Conservation (phyloP, 2,797 vertebrate species). For the Pseudomugil tenellus region DNA sequence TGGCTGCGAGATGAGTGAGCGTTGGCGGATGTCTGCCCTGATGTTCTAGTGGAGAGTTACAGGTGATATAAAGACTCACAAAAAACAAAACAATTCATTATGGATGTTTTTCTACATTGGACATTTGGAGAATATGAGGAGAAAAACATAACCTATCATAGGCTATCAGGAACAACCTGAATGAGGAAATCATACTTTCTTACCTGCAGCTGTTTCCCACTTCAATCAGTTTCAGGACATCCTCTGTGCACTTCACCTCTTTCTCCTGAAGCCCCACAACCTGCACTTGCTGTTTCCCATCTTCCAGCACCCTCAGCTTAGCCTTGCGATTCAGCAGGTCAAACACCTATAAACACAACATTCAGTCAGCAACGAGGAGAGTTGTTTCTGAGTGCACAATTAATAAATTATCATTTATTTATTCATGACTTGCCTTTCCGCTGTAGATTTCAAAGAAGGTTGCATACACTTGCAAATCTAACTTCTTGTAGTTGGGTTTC, state of each 20-base stretch:
- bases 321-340: constrained; percentile 96
- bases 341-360: constrained; percentile 85
- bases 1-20: constrained; percentile 98
- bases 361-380: neutral
- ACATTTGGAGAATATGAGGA: neutral
- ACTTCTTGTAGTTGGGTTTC: constrained; percentile 95
- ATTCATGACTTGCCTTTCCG: constrained; percentile 93
- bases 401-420: neutral
- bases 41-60: constrained; percentile 83
- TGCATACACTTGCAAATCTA: constrained; percentile 96
- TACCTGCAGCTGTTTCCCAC: constrained; percentile 98
- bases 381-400: neutral
- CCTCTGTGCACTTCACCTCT: constrained; percentile 95
- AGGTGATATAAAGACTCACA: neutral
- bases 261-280: constrained; percentile 95
- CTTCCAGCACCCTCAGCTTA: constrained; percentile 95
- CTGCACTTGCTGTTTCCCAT: constrained; percentile 97
- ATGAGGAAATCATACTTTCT: neutral
- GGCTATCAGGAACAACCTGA: neutral
- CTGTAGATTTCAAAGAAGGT: constrained; percentile 99
- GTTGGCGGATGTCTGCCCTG: constrained; percentile 97
- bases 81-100: too few relatives aligned
- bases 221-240: constrained; percentile 97
- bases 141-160: too few relatives aligned
- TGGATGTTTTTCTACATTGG: too few relatives aligned